Evolutionary conservation across 2,888 invertebrate genomes (phyloP), one percentile per base, ranked within the genome.

Genomic region (Patella ulyssiponensis): DNA sequence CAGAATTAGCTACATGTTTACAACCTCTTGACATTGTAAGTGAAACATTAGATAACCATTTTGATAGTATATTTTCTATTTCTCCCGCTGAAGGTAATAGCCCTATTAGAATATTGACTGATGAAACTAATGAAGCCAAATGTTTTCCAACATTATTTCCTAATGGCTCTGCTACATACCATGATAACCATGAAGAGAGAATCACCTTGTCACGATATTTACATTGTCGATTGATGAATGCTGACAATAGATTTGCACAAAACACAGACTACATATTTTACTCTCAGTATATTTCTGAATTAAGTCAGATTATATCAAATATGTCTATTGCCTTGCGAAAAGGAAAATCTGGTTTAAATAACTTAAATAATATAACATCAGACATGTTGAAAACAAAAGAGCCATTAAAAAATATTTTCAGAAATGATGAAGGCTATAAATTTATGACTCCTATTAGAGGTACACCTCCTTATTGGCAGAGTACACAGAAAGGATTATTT

Each of bases 81-180:
- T 79, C 82, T 15, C 82, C 79, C 5, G 78, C 71, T n/a, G 81
- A 81, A 76, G 78, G 76, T 7, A 73, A 77, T n/a, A 76, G 44
- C 11, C 81, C 81, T 27, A 15, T 77, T 2, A 51, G 56, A n/a
- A 69, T 81, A 44, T 72, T 77, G 20, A 70, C 73, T 56, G 74
- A 74, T 69, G 23, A 70, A n/a, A 77, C 72, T 7, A 77, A 73
- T 72, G 77, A 79, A 71, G 77, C 74, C 14, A 76, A 56, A 58
- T 27, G 79, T 14, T 81, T 79, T 72, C 81, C 81, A 51, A 71
- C 53, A 20, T 75, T 56, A 27, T 81, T 74, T 69, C 81, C 81
- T 51, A 27, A 64, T 72, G 79, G 79, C 2, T 17, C 7, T 4
- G 56, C 54, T 33, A 53, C 69, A 52, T 78, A 17, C 54, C 71